Conservation (phyloP, 2,888 invertebrate species). For the Sinodicranocentrus sp. region DNA sequence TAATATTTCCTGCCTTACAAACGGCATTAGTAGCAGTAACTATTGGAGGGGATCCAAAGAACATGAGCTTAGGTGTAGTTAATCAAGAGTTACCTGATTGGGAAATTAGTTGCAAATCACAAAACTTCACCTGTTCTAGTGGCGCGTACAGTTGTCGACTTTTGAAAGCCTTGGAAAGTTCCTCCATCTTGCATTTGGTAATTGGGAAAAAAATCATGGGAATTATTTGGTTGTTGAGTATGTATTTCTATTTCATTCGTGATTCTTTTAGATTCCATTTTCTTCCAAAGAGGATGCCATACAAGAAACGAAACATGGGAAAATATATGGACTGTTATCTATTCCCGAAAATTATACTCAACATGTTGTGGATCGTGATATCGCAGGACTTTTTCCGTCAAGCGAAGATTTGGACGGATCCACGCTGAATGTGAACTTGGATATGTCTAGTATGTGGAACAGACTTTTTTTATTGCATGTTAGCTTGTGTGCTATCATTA, state of each 20-base stretch:
- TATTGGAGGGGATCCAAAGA: constrained; percentile 91
- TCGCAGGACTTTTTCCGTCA: constrained; percentile 11
- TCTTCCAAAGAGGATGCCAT: constrained; percentile 15
- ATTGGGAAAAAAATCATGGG: background rate
- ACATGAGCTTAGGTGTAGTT: constrained; percentile 88
- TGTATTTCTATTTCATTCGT: background rate
- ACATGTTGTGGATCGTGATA: constrained; percentile 2
- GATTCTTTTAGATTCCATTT: constrained; percentile 22
- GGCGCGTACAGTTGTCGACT: constrained; percentile 34
- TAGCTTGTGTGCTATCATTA: too few relatives aligned
- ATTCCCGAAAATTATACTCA: constrained; percentile 48
- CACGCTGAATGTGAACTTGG: constrained; percentile 18
- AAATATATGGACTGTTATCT: constrained; percentile 30
- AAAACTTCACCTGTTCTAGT: background rate
- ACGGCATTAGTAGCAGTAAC: constrained; percentile 95
- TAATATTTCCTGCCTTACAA: constrained; percentile 94
- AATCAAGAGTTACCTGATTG: constrained; percentile 83
- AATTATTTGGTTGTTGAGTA: background rate
- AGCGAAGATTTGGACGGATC: constrained; percentile 34
- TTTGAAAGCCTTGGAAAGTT: constrained; percentile 14
- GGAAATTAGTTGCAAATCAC: constrained; percentile 6
- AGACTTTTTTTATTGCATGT: too few relatives aligned
- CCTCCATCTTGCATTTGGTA: constrained; percentile 37
- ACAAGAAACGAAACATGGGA: constrained; percentile 20
- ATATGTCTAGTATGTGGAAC: constrained; percentile 44